Base-by-base conservation (phyloP, 2,797 vertebrate species). In the Menidia menidia region DNA sequence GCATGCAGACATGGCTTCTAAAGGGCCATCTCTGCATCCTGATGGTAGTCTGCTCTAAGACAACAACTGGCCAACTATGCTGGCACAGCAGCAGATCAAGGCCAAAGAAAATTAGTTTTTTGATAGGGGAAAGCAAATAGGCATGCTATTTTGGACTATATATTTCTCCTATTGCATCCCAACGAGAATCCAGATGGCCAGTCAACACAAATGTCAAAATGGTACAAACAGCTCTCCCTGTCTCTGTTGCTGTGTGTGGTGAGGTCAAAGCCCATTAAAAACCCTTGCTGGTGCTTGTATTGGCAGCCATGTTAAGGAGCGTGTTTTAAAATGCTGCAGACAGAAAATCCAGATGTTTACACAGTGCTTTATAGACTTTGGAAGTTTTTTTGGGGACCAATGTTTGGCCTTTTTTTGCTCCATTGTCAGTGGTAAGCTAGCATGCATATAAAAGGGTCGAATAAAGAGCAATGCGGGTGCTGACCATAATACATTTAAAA, bases 11-110 rank as follows among this genome's bases (percentile, higher is more conserved):
- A 16, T 15, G 50, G 41, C 51, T 55, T 50, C 67, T 42, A 45
- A 59, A 61, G 47, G 60, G 69, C 51, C 71, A 31, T 25, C 25
- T 43, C 60, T 76, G 74, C 70, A 77, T 84, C 67, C 54, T 64
- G 75, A 85, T 79, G 57, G 10, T 41, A 42, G 59, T 60, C 50
- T 54, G 39, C 66, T 61, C 25, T 60, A 19, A 57, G 51, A 31
- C 30, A 75, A 39, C 57, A 63, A 77, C 6, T 19, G 33, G 45
- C 25, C 25, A 55, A 76, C 68, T 18, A 75, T 43, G 45, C 32
- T 31, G 25, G 70, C 15, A 19, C 7, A 70, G 35, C 33, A 14
- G 30, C 5, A 50, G 19, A 51, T 51, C 14, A 2, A 51, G 2
- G 6, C 13, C 8, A 2, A 31, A 15, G 25, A 52, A 52, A 52